Evolutionary conservation across 1,140 invertebrate genomes (phyloP).

Genomic region (Atopsyche davidsoni): DNA sequence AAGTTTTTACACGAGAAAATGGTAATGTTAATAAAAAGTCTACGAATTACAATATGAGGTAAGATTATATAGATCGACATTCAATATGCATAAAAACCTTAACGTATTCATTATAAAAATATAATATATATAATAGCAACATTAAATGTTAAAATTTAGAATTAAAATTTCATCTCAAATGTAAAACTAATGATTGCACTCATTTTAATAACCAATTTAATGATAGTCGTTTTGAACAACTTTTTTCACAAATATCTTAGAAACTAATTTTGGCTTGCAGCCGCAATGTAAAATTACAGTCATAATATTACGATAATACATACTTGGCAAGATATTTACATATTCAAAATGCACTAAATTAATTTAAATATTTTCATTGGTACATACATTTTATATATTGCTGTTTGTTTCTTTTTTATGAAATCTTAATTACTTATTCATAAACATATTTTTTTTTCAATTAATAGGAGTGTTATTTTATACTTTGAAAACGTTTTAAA

Average conservation of each 20-base stretch:
- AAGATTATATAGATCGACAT: no score
- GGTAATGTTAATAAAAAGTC: no score
- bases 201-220: no score
- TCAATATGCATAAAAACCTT: not conserved
- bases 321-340: not conserved
- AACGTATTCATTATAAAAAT: not conserved
- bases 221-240: no score
- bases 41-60: no score
- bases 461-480: no score
- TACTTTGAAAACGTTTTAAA: no score
- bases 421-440: no score
- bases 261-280: constrained; percentile 29
- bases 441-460: no score
- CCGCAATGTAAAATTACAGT: constrained; percentile 11
- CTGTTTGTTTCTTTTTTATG: no score
- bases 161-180: not conserved
- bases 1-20: no score
- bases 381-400: constrained; percentile 3
- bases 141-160: not conserved
- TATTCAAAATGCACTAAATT: not conserved
- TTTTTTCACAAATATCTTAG: no score
- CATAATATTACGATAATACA: not conserved
- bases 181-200: constrained; percentile 1
- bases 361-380: not conserved
- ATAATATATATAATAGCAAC: not conserved